A percentile compares a stretch with the other conserved stretches of the same genome.
Evolutionary conservation across 2,113 vertebrate genomes (phyloP).

Genomic region (Parus major): DNA sequence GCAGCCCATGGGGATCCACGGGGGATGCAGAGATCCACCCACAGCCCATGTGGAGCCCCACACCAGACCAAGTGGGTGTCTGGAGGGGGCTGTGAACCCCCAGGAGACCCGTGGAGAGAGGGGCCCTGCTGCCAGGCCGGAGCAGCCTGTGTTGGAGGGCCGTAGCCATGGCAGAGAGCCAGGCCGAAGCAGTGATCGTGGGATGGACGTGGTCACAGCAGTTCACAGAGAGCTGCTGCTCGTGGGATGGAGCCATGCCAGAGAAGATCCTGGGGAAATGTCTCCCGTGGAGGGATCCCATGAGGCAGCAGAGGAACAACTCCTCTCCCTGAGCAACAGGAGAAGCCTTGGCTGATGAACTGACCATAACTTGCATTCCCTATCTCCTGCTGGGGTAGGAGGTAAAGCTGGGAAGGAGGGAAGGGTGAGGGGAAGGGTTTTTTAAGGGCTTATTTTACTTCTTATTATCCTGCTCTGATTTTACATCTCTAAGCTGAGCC

Average conservation of each 20-base stretch:
- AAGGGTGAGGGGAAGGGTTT: accelerated
- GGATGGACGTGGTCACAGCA: not conserved
- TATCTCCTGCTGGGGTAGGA: not conserved
- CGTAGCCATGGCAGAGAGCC: not conserved
- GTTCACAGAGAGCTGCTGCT: not conserved
- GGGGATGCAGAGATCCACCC: not conserved
- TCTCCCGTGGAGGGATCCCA: not conserved
- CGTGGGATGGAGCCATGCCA: accelerated
- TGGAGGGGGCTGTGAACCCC: not conserved
- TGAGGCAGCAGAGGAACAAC: accelerated
- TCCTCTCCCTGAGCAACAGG: not conserved
- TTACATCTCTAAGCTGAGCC: not conserved
- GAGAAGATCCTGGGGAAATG: not conserved
- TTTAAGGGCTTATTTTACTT: not conserved
- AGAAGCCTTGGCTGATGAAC: not conserved
- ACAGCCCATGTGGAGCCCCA: accelerated
- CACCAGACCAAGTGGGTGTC: accelerated
- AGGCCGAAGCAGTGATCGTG: accelerated
- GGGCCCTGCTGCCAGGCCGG: not conserved
- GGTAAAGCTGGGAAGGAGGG: not conserved
- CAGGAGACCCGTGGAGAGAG: not conserved
- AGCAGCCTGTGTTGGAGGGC: not conserved
- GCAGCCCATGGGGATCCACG: accelerated
- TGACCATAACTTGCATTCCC: not conserved
- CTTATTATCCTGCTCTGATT: not conserved